These are phyloP conservation scores for Camponotus pennsylvanicus DNA, from an alignment of 1,140 invertebrate species.

Conservation along the genomic window DNA sequence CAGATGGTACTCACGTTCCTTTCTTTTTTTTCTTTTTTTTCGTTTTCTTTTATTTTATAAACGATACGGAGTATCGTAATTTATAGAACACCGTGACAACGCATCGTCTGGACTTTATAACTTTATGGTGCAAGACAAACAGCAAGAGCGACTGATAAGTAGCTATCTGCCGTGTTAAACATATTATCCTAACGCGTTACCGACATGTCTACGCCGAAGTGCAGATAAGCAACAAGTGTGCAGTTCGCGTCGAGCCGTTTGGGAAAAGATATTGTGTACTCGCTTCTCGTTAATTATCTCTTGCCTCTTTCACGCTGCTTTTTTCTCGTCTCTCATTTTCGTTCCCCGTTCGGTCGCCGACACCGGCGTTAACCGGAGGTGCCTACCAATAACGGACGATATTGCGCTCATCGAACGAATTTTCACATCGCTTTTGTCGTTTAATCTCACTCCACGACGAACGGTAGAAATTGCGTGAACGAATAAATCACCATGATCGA, in stretches of 20 bases:
- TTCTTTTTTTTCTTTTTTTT: background rate
- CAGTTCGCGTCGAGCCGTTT: constrained; percentile 74
- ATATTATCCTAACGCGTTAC: constrained; percentile 81
- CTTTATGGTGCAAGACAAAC: constrained; percentile 84
- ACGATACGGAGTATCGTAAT: constrained; percentile 77
- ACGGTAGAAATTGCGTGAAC: constrained; percentile 32
- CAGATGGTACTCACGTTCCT: constrained; percentile 62
- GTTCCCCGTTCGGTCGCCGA: constrained; percentile 37
- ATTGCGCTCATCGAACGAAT: constrained; percentile 70
- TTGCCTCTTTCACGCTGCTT: constrained; percentile 37
- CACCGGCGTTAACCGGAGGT: constrained; percentile 39
- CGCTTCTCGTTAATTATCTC: constrained; percentile 74
- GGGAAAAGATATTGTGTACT: constrained; percentile 77
- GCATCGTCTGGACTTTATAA: constrained; percentile 83
- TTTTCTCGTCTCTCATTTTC: constrained; percentile 58
- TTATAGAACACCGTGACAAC: constrained; percentile 81
- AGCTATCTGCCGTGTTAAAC: constrained; percentile 84
- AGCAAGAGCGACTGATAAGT: constrained; percentile 83
- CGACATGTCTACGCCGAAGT: constrained; percentile 76
- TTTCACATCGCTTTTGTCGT: constrained; percentile 30
- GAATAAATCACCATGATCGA: constrained; percentile 20
- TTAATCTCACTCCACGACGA: constrained; percentile 3
- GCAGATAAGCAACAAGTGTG: constrained; percentile 82
- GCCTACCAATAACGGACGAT: constrained; percentile 68
- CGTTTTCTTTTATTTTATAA: constrained; percentile 71